phyloP scores from a whole-genome alignment of 1,140 invertebrate genomes.

The Chionoecetes opilio region DNA sequence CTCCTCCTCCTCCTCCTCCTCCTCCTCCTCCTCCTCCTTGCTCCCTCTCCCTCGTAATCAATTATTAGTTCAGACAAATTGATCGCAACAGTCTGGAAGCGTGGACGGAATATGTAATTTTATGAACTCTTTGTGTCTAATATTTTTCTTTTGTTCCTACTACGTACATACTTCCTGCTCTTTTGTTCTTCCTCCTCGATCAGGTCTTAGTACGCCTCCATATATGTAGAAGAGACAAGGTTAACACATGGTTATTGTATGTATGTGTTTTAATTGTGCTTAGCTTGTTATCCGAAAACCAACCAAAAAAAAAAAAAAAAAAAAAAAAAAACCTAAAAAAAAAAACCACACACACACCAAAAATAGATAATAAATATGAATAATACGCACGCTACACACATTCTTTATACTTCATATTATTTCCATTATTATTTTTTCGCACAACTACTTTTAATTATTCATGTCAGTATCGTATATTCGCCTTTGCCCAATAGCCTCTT shows the following conservation, averaged over 20 bases:
- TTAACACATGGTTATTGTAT: not conserved
- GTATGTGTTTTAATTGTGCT: no score
- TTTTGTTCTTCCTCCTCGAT: not conserved
- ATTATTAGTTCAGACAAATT: not conserved
- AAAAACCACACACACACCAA: no score
- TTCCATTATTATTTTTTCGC: not conserved
- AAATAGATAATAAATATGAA: no score
- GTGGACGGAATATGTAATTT: not conserved
- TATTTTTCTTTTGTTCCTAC: not conserved
- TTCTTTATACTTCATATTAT: no score
- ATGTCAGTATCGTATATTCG: not conserved
- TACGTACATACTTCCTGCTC: not conserved
- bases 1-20: not conserved
- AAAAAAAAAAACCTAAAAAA: no score
- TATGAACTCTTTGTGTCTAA: not conserved
- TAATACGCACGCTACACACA: not conserved
- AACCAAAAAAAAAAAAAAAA: no score
- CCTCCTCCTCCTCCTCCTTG: not conserved
- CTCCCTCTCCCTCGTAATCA: not conserved
- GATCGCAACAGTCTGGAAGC: not conserved
- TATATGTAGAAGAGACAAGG: not conserved
- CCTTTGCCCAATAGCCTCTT: no score
- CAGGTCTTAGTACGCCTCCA: not conserved
- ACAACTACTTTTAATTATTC: not conserved
- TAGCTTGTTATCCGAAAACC: no score